Evolutionary conservation across 2,113 vertebrate species (phyloP).

Genomic region (Clarias gariepinus): DNA sequence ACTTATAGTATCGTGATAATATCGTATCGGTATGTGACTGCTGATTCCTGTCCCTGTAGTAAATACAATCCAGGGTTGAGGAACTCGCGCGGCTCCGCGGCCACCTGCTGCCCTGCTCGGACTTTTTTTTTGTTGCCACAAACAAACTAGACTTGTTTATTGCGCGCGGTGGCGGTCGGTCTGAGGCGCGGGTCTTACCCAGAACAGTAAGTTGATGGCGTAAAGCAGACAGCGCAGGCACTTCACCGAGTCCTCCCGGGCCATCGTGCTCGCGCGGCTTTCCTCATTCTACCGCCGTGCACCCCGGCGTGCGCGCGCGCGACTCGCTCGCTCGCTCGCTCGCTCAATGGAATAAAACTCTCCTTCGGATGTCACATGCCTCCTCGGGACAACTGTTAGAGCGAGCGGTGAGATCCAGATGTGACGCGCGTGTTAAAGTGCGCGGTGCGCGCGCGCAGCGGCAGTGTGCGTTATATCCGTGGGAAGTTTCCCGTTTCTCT

Average conservation of each 20-base stretch:
- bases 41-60: too few relatives aligned
- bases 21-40: too few relatives aligned
- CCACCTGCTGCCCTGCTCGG: conserved; percentile 54
- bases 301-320: conserved; percentile 63
- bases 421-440: neutral
- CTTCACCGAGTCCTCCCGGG: conserved; percentile 95
- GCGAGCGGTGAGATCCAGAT: neutral
- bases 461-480: conserved; percentile 46
- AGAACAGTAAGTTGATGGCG: conserved; percentile 93
- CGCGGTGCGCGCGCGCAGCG: neutral
- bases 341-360: neutral
- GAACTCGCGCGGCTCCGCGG: too few relatives aligned
- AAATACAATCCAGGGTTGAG: too few relatives aligned
- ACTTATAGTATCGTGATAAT: too few relatives aligned
- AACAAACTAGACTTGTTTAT: neutral
- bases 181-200: conserved; percentile 74
- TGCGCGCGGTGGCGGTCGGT: neutral
- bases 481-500: conserved; percentile 28
- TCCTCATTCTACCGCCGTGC: conserved; percentile 72
- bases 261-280: conserved; percentile 78
- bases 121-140: conserved; percentile 19
- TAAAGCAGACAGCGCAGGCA: conserved; percentile 92
- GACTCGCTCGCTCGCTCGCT: conserved; percentile 52
- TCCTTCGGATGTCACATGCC: conserved; percentile 1
- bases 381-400: neutral